These are phyloP conservation scores for Vulpes ferrilata DNA, from an alignment of 2,113 vertebrate genomes.

Conservation along the genomic window DNA sequence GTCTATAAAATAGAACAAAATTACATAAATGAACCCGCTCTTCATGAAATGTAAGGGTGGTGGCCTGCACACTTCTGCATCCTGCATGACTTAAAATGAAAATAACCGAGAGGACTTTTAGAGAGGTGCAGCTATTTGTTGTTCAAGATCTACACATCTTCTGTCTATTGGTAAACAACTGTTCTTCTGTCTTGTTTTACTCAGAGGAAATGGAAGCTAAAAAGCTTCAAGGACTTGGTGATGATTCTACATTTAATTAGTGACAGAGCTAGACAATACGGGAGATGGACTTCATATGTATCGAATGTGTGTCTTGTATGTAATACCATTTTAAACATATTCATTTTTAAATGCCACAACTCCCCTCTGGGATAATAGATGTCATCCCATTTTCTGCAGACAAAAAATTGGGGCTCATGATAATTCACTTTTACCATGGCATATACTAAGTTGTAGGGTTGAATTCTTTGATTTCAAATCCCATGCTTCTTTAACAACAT, in stretches of 20 bases:
- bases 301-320: background rate
- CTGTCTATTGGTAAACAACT: background rate
- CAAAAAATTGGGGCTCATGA: background rate
- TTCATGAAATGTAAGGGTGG: background rate
- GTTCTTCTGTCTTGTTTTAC: background rate
- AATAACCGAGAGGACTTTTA: background rate
- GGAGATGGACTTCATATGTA: background rate
- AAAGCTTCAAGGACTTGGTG: background rate
- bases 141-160: background rate
- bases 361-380: background rate
- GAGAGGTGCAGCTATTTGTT: background rate
- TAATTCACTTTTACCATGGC: background rate
- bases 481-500: background rate
- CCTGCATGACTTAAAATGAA: background rate
- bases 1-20: conserved; percentile 13
- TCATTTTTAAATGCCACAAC: background rate
- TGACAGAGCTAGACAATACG: background rate
- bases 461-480: background rate
- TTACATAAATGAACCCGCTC: background rate
- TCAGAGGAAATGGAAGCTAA: background rate
- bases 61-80: background rate
- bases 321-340: background rate
- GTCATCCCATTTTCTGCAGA: background rate
- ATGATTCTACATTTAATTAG: background rate
- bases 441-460: background rate